Evolutionary conservation across 2,113 vertebrate genomes (phyloP).

Genomic region (Urocolius indicus): DNA sequence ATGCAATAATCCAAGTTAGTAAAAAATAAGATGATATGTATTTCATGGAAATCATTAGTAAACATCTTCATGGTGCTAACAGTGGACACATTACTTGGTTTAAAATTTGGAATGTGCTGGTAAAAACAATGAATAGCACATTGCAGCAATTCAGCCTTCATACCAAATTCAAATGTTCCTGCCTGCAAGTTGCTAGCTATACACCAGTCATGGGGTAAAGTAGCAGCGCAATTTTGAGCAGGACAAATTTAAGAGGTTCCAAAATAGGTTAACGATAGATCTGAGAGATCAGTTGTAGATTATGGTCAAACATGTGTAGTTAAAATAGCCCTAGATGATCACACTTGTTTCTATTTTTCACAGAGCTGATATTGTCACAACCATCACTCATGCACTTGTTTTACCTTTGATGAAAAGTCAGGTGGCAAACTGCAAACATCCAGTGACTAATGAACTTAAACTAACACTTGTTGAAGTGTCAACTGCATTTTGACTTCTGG

Average conservation of each 20-base stretch:
- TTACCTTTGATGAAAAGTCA: not conserved
- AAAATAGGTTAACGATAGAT: not conserved
- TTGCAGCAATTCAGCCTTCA: not conserved
- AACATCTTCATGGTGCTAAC: not conserved
- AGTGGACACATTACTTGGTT: not conserved
- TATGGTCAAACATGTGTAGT: not conserved
- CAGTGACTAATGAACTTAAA: not conserved
- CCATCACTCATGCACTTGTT: accelerated
- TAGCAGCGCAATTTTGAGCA: not conserved
- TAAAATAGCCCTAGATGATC: not conserved
- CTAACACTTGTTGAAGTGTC: not conserved
- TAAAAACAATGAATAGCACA: not conserved
- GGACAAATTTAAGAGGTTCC: not conserved
- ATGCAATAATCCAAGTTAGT: not conserved
- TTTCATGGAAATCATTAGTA: not conserved
- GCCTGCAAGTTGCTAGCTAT: not conserved
- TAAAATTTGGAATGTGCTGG: not conserved
- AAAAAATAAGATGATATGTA: not conserved
- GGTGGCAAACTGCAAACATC: not conserved
- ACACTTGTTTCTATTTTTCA: not conserved
- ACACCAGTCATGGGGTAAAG: not conserved
- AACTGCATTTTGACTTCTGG: not conserved
- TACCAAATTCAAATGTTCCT: not conserved
- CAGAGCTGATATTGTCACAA: accelerated
- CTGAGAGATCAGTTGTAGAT: not conserved